A percentile compares a stretch with the other conserved stretches of the same genome.
These are phyloP conservation scores for Ecliptopera silaceata DNA, from an alignment of 2,888 invertebrate species.

Conservation along the genomic window DNA sequence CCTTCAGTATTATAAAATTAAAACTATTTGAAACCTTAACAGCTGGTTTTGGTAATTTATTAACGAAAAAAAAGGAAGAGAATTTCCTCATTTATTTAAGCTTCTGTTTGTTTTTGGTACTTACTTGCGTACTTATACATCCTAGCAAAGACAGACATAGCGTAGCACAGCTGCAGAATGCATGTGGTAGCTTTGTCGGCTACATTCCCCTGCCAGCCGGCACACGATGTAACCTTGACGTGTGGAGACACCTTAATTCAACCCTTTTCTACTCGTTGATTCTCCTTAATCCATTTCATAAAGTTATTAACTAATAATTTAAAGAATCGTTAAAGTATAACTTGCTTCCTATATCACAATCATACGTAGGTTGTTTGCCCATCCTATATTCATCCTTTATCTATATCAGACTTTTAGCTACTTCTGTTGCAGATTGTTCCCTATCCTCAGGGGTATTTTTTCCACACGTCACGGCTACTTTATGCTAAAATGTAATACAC, in stretches of 20 bases:
- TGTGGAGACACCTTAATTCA: slow-evolving; percentile 45
- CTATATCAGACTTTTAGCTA: background rate
- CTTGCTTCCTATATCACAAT: too few species aligned
- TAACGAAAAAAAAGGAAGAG: slow-evolving; percentile 3
- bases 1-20: slow-evolving; percentile 34
- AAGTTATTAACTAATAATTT: too few species aligned
- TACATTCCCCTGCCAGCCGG: slow-evolving; percentile 62
- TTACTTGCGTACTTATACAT: slow-evolving; percentile 23
- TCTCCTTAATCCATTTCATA: too few species aligned
- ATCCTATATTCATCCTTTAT: background rate
- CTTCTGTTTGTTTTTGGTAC: slow-evolving; percentile 25
- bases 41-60: slow-evolving; percentile 12
- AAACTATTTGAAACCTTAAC: slow-evolving; percentile 16
- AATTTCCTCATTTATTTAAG: slow-evolving; percentile 17
- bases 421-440: background rate
- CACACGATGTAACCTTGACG: slow-evolving; percentile 61
- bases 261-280: background rate
- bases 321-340: too few species aligned
- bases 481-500: slow-evolving; percentile 73
- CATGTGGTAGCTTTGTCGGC: slow-evolving; percentile 77
- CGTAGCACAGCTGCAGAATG: slow-evolving; percentile 69
- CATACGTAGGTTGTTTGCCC: background rate
- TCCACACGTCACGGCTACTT: slow-evolving; percentile 64
- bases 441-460: slow-evolving; percentile 7
- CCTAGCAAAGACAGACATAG: slow-evolving; percentile 29